Conservation (phyloP, 2,797 vertebrate species). For the Acanthopagrus latus region DNA sequence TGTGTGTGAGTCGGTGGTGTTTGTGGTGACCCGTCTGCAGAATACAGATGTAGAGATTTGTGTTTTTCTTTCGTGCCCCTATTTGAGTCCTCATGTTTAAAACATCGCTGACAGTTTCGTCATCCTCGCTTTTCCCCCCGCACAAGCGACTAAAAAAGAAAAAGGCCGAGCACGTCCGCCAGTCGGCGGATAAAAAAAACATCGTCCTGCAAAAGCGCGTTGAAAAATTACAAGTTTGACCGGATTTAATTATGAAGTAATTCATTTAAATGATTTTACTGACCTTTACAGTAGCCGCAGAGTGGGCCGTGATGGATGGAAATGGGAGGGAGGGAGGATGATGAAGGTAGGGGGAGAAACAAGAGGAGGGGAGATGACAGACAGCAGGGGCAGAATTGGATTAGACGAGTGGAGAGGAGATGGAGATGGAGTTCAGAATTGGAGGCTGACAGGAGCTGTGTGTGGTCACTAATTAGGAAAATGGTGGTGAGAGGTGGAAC, state of each 20-base stretch:
- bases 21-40: constrained; percentile 32
- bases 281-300: constrained; percentile 49
- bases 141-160: constrained; percentile 4
- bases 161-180: background rate
- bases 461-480: constrained; percentile 79
- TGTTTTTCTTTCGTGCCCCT: background rate
- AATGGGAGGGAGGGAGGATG: constrained; percentile 25
- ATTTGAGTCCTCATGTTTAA: constrained; percentile 29
- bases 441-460: constrained; percentile 60
- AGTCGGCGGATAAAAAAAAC: background rate
- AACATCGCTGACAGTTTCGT: constrained; percentile 3
- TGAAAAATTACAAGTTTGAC: background rate
- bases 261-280: constrained; percentile 39
- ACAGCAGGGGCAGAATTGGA: constrained; percentile 34
- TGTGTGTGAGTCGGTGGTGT: constrained; percentile 13
- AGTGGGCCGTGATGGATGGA: constrained; percentile 31
- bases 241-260: constrained; percentile 16
- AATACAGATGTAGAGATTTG: constrained; percentile 5
- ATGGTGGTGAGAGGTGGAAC: constrained; percentile 54
- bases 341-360: constrained; percentile 32
- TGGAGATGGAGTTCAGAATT: constrained; percentile 38
- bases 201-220: background rate
- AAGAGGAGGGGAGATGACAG: constrained; percentile 23
- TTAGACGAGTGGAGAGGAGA: constrained; percentile 31
- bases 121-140: constrained; percentile 21